Evolutionary conservation across 1,140 invertebrate species (phyloP).

Genomic region (Polyergus mexicanus): DNA sequence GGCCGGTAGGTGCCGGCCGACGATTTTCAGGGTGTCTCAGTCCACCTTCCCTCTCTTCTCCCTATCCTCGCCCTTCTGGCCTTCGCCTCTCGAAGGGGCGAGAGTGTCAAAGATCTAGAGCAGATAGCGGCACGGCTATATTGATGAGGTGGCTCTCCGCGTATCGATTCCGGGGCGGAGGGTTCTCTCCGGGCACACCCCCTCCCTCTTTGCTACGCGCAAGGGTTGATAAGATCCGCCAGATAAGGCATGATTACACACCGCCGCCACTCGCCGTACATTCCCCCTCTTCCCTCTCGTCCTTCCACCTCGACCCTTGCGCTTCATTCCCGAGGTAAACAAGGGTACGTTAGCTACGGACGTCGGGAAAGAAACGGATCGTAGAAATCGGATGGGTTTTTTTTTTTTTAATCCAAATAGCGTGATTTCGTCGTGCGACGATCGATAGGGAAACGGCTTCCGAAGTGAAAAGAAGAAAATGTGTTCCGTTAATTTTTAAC

Average conservation of each 20-base stretch:
- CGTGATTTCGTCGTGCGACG: conserved; percentile 2
- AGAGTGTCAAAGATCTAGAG: conserved; percentile 79
- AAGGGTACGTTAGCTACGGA: conserved; percentile 47
- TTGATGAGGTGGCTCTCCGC: conserved; percentile 78
- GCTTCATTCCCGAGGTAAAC: conserved; percentile 52
- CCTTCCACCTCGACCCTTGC: conserved; percentile 12
- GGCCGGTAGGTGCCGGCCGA: conserved; percentile 36
- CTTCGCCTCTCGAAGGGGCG: conserved; percentile 50
- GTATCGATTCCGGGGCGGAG: conserved; percentile 82
- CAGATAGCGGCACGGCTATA: conserved; percentile 74
- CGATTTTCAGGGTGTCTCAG: conserved; percentile 56
- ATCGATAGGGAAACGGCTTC: background rate
- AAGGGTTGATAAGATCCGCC: conserved; percentile 78
- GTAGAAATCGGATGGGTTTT: conserved; percentile 15
- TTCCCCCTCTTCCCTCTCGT: conserved; percentile 70
- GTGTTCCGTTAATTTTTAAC: background rate
- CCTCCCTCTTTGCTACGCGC: conserved; percentile 75
- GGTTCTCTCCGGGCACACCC: conserved; percentile 57
- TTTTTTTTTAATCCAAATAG: background rate
- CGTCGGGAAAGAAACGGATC: conserved; percentile 47
- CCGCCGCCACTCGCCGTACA: conserved; percentile 58
- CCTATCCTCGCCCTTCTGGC: background rate
- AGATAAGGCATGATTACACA: conserved; percentile 85
- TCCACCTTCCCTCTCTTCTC: background rate
- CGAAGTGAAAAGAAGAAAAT: background rate